Base-by-base conservation (phyloP, 2,888 invertebrate genomes). In the Pteria penguin region DNA sequence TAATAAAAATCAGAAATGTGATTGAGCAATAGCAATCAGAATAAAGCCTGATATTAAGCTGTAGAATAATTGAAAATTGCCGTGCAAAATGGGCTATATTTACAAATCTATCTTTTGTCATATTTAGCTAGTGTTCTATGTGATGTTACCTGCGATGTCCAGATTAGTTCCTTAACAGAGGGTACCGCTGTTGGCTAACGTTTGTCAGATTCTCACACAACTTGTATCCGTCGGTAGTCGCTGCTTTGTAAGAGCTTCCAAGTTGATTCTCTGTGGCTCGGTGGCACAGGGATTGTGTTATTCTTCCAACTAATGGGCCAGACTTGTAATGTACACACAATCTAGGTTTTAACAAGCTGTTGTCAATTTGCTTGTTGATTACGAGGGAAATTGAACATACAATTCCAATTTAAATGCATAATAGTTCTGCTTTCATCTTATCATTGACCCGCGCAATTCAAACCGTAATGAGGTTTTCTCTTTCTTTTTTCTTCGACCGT, bases 381-480 rank as follows among this genome's bases (percentile, higher is more conserved):
- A 70, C 52, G 60, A 32, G 31, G 63, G 61, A 74, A 74, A 74
- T 74, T 68, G 69, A 75, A 75, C 75, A 75, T 63, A 66, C 66
- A 61, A 65, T 75, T 75, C 70, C 75, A 75, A 75, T 75, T 75
- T 75, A 70, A 75, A 74, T 74, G 55, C 45, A 69, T 69, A 75
- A 75, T 75, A 62, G 54, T 62, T 62, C 58, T 57, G 60, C 27
- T 60, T 60, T 60, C 60, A 60, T 60, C 60, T 60, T 60, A 60
- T 60, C 60, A 60, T 26, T 60, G 60, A 60, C 60, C 60, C 27
- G 22, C 8, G 14, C 27, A 4, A 18, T 14, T 60, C 27, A 18
- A 60, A 26, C 24, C 60, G 14, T 60, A 60, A 60, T 60, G 60
- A 60, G 60, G 24, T 60, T 60, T 60, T 29, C 27, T 60, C 27